Evolutionary conservation across 2,888 invertebrate species (phyloP), one percentile per base, ranked within the genome.

Genomic region (Nemoura dubitans): DNA sequence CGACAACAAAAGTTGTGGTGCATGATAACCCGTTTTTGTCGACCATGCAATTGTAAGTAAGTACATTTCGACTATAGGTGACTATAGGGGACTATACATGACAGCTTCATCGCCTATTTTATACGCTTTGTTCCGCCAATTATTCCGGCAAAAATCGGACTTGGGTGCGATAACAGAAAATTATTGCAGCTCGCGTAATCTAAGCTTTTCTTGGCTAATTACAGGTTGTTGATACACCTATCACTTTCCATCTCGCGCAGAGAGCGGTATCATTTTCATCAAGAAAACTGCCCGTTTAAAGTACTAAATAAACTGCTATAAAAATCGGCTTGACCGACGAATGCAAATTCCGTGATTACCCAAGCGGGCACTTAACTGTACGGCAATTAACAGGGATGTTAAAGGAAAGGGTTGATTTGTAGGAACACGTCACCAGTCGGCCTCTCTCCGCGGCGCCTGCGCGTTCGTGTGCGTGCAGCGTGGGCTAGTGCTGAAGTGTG

Each of bases 341-440:
- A 59, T 59, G 59, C 59, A 59, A 59, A 59, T 21, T 3, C 59
- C 14, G 59, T 59, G 59, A 59, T 59, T 59, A 59, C 59, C 6
- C 59, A 59, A 14, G 59, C 59, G 21, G 59, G 59, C 59, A 59
- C 59, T 59, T 59, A 59, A 59, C 21, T 59, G n/a, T 21, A 14
- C 2, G 59, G 59, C 59, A 59, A 59, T 59, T 59, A 59, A 59
- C 59, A 59, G 59, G 59, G 59, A 59, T 59, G 59, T 59, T 59
- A 59, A 59, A 59, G 59, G 59, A 59, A 59, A 21, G 59, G 59
- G 59, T 59, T 59, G 59, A 59, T 59, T 59, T 59, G 59, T 59
- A 59, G 59, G 21, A 21, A 21, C 59, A 59, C 59, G 59, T 59
- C 59, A 59, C 16, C 10, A 2, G 59, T 36, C 36, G 36, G 10